Evolutionary conservation across 2,113 vertebrate species (phyloP).

Genomic region (Thalassarche chlororhynchos): DNA sequence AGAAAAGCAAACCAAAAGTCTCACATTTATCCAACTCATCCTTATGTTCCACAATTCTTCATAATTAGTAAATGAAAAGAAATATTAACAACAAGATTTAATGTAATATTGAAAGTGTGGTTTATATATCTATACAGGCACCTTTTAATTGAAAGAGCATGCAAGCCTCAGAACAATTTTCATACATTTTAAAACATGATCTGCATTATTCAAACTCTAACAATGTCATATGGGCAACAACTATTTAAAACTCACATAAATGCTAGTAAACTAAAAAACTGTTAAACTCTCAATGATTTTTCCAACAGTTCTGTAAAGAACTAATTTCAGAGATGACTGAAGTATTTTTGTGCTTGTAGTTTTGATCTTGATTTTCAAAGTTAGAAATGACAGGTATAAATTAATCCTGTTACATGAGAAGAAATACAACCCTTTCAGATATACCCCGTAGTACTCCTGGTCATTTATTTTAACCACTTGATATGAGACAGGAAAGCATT

Average conservation of each 20-base stretch:
- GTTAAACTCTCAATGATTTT: neutral
- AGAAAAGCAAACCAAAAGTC: neutral
- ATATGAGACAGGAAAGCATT: neutral
- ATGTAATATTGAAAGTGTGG: neutral
- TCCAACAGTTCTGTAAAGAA: neutral
- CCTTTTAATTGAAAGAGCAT: neutral
- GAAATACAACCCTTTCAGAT: neutral
- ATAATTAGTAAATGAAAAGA: neutral
- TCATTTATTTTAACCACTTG: neutral
- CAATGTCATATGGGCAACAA: neutral
- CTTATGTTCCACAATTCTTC: neutral
- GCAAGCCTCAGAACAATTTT: neutral
- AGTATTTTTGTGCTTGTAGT: neutral
- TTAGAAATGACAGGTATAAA: neutral
- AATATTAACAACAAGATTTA: neutral
- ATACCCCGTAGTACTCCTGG: fast-evolving
- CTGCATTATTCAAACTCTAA: neutral
- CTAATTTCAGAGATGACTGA: neutral
- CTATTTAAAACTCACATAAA: neutral
- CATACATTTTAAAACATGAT: neutral
- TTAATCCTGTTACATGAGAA: neutral
- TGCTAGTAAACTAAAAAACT: neutral
- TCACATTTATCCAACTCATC: neutral
- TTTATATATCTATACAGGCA: neutral
- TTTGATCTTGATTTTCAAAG: neutral